Base-by-base conservation (phyloP, 2,113 vertebrate species). In the Lamprotornis superbus region DNA sequence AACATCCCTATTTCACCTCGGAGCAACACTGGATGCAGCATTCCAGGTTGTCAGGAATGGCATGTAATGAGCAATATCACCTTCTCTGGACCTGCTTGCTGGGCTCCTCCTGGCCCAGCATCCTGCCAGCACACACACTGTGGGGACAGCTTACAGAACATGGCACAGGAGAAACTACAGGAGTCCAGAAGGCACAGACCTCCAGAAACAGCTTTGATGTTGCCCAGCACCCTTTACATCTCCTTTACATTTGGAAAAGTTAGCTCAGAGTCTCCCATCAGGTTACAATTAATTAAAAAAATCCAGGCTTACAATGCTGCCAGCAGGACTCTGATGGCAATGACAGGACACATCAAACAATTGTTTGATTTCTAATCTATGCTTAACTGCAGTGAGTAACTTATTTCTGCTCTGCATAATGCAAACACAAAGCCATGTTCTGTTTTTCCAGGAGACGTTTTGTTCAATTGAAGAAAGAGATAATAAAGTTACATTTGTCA, bases 401-500 rank as follows among this genome's bases (percentile, higher is more conserved):
- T 90, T 55, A 60, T 77, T 91, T 59, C 83, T 87, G 50, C 71
- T 88, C 39, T 64, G 75, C 75, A 84, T 65, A 57, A 84, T 7
- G 53, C 61, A 86, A 94, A 87, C 35, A 81, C 49, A 78, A 71
- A 93, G 49, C 47, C 5, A 1, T 9, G 50, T 17, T 77, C 73
- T 55, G 59, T 67, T 94, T 77, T 94, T 92, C 95, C 70, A 83
- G 81, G 60, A 88, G 84, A 68, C 3, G 0, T 89, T 95, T 83
- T 83, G 87, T 91, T 91, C 89, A 75, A 35, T 1, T 85, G 70
- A 90, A 93, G 79, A 69, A 87, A 80, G 82, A 94, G 70, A 91
- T 88, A 93, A 96, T 78, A 76, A 86, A 95, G 89, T 92, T 94
- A 93, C 69, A 90, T 94, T 86, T 95, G 94, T 94, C 90, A 91